Evolutionary conservation across 2,797 vertebrate species (phyloP).

Genomic region (Phaenicophaeus curvirostris): DNA sequence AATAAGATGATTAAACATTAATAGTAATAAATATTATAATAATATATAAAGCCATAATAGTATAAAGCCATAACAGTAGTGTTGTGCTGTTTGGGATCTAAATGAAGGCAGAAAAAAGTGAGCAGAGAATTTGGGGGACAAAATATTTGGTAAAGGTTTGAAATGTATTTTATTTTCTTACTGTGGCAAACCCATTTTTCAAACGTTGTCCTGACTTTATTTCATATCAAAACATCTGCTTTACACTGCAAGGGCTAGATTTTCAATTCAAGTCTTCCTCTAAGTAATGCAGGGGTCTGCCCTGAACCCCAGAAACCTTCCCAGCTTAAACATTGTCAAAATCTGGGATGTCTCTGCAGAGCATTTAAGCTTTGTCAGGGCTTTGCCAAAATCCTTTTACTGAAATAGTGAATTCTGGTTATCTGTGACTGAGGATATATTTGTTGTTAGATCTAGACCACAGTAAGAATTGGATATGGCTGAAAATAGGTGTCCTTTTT

Average conservation of each 20-base stretch:
- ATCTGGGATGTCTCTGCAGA: neutral
- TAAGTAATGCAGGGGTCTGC: neutral
- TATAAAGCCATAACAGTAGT: neutral
- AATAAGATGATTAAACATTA: neutral
- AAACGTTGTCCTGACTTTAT: neutral
- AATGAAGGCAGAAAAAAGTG: neutral
- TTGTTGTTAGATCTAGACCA: neutral
- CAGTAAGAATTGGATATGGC: neutral
- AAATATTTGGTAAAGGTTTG: neutral
- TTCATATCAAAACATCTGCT: neutral
- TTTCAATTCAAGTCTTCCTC: neutral
- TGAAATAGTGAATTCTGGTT: neutral
- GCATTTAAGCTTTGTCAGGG: neutral
- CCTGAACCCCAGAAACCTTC: neutral
- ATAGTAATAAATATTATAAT: neutral
- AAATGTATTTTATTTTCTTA: neutral
- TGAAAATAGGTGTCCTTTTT: neutral
- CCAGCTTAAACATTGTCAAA: neutral
- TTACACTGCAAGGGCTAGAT: neutral
- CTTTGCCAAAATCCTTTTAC: neutral
- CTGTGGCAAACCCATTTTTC: neutral
- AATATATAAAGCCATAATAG: neutral
- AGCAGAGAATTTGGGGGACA: neutral
- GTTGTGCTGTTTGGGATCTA: neutral
- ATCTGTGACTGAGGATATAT: neutral